Evolutionary conservation across 1,140 invertebrate species (phyloP).

Genomic region (Anastatus disparis): DNA sequence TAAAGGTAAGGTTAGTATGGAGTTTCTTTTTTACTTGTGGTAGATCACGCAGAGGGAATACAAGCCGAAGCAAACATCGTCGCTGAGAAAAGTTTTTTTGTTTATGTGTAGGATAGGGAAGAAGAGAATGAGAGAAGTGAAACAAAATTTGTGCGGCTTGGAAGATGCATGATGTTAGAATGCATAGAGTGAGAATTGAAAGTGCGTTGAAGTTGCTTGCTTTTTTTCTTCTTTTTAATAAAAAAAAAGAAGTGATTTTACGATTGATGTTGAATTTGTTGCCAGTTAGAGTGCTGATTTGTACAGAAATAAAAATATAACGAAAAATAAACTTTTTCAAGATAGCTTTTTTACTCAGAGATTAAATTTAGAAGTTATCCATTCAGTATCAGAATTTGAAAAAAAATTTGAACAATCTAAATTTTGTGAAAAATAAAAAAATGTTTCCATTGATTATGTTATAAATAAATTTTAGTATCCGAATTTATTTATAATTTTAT

Average conservation of each 20-base stretch:
- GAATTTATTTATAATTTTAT: no score
- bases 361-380: no score
- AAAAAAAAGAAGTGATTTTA: not conserved
- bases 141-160: not conserved
- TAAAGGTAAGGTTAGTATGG: not conserved
- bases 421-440: no score
- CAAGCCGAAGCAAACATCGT: not conserved
- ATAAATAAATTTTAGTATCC: no score
- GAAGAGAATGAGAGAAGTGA: not conserved
- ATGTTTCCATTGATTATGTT: no score
- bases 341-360: no score
- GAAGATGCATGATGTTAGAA: not conserved
- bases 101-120: constrained; percentile 9
- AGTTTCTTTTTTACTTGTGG: no score
- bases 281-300: not conserved
- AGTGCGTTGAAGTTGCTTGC: not conserved
- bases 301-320: no score
- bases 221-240: no score
- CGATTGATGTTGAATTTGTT: not conserved
- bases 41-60: not conserved
- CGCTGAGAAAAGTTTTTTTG: constrained; percentile 10
- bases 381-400: no score
- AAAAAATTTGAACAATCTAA: no score
- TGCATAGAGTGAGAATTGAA: not conserved
- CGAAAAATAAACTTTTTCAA: no score